Percentiles rank a stretch among this genome's conserved stretches.
These are phyloP conservation scores for Osmoderma eremita DNA, from an alignment of 2,888 invertebrate species.

Conservation along the genomic window DNA sequence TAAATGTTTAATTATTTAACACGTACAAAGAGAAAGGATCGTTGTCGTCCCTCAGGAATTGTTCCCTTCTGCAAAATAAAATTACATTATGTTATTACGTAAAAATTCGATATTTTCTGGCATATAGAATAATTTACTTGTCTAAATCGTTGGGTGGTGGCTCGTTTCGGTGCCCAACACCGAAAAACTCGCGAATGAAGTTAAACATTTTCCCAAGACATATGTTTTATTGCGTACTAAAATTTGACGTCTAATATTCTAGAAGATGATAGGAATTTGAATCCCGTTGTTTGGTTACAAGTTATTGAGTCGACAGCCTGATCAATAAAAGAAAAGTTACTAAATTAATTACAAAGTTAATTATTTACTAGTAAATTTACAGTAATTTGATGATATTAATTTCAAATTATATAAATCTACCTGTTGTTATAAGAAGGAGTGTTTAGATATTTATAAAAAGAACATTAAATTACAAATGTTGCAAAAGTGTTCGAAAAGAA, in stretches of 20 bases:
- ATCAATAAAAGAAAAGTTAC: too few relatives aligned
- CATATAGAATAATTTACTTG: slow-evolving; percentile 10
- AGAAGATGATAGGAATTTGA: slow-evolving; percentile 4
- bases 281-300: neutral
- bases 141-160: slow-evolving; percentile 12
- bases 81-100: neutral
- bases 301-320: too few relatives aligned
- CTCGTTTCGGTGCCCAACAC: slow-evolving; percentile 2
- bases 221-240: slow-evolving; percentile 6
- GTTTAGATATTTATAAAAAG: too few relatives aligned
- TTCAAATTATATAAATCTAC: too few relatives aligned
- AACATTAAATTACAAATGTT: too few relatives aligned
- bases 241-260: slow-evolving; percentile 16
- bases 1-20: neutral
- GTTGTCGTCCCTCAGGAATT: slow-evolving; percentile 26
- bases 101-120: neutral
- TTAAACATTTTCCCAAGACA: slow-evolving; percentile 16
- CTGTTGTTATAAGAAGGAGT: too few relatives aligned
- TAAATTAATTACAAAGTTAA: too few relatives aligned
- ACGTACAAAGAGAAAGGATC: slow-evolving; percentile 5
- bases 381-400: too few relatives aligned
- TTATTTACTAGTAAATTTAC: too few relatives aligned
- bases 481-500: too few relatives aligned
- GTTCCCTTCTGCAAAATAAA: slow-evolving; percentile 17
- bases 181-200: slow-evolving; percentile 27